Percentiles rank a stretch among this genome's conserved stretches.
phyloP scores from a whole-genome alignment of 1,140 invertebrate genomes.

The Trialeurodes vaporariorum region DNA sequence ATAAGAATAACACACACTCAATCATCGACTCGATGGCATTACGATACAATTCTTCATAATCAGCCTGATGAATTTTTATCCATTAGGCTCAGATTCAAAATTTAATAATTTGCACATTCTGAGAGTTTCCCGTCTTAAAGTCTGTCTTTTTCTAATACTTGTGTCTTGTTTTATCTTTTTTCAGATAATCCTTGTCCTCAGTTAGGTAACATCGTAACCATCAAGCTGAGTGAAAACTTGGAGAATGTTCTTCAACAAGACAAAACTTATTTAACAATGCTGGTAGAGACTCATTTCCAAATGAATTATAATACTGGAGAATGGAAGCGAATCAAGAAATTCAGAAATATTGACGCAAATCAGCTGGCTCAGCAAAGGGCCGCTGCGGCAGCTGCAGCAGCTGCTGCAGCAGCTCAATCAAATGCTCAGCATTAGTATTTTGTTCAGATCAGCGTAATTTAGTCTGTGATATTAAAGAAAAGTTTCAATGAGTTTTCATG shows the following conservation, averaged over 20 bases:
- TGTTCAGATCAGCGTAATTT: too few relatives aligned
- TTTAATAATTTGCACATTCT: too few relatives aligned
- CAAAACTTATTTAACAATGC: slow-evolving; percentile 53
- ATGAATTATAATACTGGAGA: slow-evolving; percentile 94
- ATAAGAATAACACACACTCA: too few relatives aligned
- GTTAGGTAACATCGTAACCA: slow-evolving; percentile 82
- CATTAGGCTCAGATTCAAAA: too few relatives aligned
- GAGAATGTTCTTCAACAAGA: slow-evolving; percentile 66
- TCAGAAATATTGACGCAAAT: slow-evolving; percentile 33
- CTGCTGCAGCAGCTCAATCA: background rate
- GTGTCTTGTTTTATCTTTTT: slow-evolving; percentile 34
- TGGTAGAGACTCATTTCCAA: slow-evolving; percentile 88
- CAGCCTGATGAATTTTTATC: too few relatives aligned
- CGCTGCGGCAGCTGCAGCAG: background rate
- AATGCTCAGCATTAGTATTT: too few relatives aligned
- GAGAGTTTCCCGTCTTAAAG: too few relatives aligned
- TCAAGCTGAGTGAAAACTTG: slow-evolving; percentile 79
- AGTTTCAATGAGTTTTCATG: too few relatives aligned
- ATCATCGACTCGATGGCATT: too few relatives aligned
- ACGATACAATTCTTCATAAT: too few relatives aligned
- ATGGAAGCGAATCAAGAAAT: slow-evolving; percentile 85
- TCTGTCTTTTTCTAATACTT: too few relatives aligned
- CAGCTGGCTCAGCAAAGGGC: background rate
- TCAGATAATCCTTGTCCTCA: slow-evolving; percentile 89
- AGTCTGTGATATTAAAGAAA: too few relatives aligned